A percentile compares a stretch with the other conserved stretches of the same genome.
Conservation (phyloP, 2,113 vertebrate genomes). For the Mohoua ochrocephala region DNA sequence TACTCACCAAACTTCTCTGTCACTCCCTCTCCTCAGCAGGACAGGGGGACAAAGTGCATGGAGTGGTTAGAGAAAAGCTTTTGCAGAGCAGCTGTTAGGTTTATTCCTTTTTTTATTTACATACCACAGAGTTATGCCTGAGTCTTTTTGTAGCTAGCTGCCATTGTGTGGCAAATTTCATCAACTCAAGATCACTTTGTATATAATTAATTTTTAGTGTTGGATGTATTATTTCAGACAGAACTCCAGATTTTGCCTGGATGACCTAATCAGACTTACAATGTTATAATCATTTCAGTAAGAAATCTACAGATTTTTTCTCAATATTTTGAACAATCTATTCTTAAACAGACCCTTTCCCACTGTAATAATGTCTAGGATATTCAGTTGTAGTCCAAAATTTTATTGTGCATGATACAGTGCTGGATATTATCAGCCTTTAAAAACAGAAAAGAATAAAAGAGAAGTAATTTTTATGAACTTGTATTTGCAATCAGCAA, state of each 20-base stretch:
- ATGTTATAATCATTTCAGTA: neutral
- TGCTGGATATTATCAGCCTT: neutral
- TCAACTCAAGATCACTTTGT: neutral
- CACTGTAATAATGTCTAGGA: neutral
- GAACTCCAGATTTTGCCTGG: neutral
- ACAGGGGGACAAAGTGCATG: neutral
- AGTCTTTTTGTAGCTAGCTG: neutral
- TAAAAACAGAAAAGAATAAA: neutral
- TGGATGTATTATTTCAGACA: neutral
- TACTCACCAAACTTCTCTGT: neutral
- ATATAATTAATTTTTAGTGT: neutral
- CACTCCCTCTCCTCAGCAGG: neutral
- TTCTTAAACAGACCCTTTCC: neutral
- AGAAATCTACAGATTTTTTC: neutral
- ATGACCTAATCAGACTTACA: neutral
- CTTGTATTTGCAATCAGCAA: neutral
- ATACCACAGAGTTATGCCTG: neutral
- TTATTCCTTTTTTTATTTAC: neutral
- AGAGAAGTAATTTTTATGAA: neutral
- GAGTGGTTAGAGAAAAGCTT: neutral
- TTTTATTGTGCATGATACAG: neutral
- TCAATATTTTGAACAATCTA: neutral
- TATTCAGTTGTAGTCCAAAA: neutral
- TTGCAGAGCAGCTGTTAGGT: neutral
- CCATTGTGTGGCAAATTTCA: neutral